phyloP scores from a whole-genome alignment of 2,888 invertebrate species.

The Nymphalis polychloros region DNA sequence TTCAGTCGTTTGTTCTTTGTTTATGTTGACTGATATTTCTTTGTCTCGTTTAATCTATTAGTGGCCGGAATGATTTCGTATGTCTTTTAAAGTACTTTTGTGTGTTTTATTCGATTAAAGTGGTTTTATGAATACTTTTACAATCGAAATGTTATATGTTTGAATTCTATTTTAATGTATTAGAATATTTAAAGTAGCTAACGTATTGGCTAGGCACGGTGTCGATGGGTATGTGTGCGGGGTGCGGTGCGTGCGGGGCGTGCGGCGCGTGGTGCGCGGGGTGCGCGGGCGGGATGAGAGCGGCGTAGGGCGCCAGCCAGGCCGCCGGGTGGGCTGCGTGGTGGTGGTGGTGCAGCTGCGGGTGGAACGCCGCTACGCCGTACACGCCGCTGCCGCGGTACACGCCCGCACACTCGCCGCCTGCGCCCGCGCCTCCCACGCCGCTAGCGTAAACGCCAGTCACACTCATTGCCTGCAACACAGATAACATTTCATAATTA shows the following conservation, averaged over 20 bases:
- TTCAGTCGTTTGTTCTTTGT: slow-evolving; percentile 62
- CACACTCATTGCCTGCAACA: slow-evolving; percentile 71
- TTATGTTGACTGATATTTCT: slow-evolving; percentile 44
- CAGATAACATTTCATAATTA: background rate
- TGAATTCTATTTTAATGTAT: background rate
- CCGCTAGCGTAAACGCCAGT: slow-evolving; percentile 72
- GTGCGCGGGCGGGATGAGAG: slow-evolving; percentile 64
- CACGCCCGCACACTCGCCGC: slow-evolving; percentile 69
- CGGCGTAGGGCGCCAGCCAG: slow-evolving; percentile 76
- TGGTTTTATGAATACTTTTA: too few species aligned
- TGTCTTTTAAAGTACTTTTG: background rate
- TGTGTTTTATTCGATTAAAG: background rate
- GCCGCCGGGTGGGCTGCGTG: slow-evolving; percentile 70
- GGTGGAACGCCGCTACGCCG: slow-evolving; percentile 75
- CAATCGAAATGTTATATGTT: too few species aligned
- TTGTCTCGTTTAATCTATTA: background rate
- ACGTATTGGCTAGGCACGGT: slow-evolving; percentile 79
- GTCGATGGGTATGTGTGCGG: slow-evolving; percentile 72
- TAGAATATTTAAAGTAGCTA: slow-evolving; percentile 46
- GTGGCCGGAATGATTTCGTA: slow-evolving; percentile 16
- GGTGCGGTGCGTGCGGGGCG: slow-evolving; percentile 68
- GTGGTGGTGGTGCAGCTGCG: slow-evolving; percentile 72
- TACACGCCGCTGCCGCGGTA: slow-evolving; percentile 74
- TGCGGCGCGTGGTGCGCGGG: slow-evolving; percentile 57
- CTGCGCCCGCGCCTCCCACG: slow-evolving; percentile 63